Percentiles rank a stretch among this genome's conserved stretches.
Evolutionary conservation across 2,797 vertebrate genomes (phyloP).

Genomic region (Epinephelus awoara): DNA sequence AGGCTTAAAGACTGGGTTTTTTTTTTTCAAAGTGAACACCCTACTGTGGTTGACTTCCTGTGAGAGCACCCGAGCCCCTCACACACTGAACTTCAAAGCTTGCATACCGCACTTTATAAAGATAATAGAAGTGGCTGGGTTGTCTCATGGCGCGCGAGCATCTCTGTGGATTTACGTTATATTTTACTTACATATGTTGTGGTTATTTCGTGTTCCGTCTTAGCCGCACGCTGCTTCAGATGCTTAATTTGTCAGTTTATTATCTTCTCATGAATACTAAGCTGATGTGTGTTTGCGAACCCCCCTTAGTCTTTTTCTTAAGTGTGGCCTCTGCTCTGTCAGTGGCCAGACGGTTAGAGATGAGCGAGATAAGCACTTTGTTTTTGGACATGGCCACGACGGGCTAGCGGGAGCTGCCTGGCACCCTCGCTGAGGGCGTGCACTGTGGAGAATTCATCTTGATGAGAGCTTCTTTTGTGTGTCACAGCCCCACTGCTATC

Average conservation of each 20-base stretch:
- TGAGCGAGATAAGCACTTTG: constrained; percentile 64
- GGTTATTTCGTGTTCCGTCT: constrained; percentile 18
- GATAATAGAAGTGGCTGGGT: constrained; percentile 53
- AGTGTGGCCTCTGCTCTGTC: constrained; percentile 42
- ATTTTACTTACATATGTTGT: constrained; percentile 1
- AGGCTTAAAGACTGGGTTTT: constrained; percentile 59
- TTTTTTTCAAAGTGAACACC: constrained; percentile 67
- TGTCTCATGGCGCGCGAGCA: constrained; percentile 24
- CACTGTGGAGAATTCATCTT: constrained; percentile 66
- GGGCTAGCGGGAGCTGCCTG: constrained; percentile 52
- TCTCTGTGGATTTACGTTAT: constrained; percentile 32
- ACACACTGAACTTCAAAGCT: constrained; percentile 67
- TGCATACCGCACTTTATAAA: constrained; percentile 40
- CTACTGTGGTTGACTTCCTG: constrained; percentile 75
- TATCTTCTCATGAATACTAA: not conserved
- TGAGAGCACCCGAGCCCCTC: constrained; percentile 61
- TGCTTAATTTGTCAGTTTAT: constrained; percentile 10
- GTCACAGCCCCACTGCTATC: constrained; percentile 53
- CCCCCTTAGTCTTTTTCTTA: constrained; percentile 3
- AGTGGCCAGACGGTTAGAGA: constrained; percentile 50
- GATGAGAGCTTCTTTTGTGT: constrained; percentile 66
- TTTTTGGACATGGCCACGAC: constrained; percentile 48
- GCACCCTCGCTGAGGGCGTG: constrained; percentile 51
- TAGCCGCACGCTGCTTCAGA: not conserved
- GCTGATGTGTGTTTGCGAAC: constrained; percentile 13